Conservation (phyloP, 2,888 invertebrate species). For the Perizoma affinitatum region DNA sequence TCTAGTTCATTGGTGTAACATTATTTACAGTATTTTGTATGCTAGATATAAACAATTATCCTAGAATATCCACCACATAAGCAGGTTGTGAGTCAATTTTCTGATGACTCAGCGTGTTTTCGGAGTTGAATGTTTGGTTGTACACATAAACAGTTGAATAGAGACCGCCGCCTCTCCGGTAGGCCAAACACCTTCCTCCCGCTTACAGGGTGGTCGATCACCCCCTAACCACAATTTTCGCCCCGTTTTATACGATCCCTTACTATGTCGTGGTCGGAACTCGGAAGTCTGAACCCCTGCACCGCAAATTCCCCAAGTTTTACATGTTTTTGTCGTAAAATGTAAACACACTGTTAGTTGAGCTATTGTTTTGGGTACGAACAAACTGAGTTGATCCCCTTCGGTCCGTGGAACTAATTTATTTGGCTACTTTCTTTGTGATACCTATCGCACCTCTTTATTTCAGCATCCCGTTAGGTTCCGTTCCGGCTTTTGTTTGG, state of each 20-base stretch:
- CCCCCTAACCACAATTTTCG: conserved; percentile 47
- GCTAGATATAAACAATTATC: background rate
- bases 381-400: conserved; percentile 29
- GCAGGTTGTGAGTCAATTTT: conserved; percentile 72
- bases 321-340: conserved; percentile 60
- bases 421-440: conserved; percentile 21
- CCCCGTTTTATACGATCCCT: conserved; percentile 71
- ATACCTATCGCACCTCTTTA: conserved; percentile 20
- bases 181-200: conserved; percentile 32
- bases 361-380: conserved; percentile 43
- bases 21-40: background rate
- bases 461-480: conserved; percentile 28
- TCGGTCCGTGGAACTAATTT: conserved; percentile 18
- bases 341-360: conserved; percentile 69
- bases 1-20: too few species aligned
- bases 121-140: conserved; percentile 65
- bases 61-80: conserved; percentile 44
- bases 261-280: conserved; percentile 56
- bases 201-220: conserved; percentile 27
- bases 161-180: conserved; percentile 45
- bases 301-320: conserved; percentile 51
- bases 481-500: conserved; percentile 31
- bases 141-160: conserved; percentile 73
- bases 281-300: conserved; percentile 41
- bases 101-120: conserved; percentile 71